phyloP scores from a whole-genome alignment of 1,140 invertebrate genomes.

The Plutomurus gul region DNA sequence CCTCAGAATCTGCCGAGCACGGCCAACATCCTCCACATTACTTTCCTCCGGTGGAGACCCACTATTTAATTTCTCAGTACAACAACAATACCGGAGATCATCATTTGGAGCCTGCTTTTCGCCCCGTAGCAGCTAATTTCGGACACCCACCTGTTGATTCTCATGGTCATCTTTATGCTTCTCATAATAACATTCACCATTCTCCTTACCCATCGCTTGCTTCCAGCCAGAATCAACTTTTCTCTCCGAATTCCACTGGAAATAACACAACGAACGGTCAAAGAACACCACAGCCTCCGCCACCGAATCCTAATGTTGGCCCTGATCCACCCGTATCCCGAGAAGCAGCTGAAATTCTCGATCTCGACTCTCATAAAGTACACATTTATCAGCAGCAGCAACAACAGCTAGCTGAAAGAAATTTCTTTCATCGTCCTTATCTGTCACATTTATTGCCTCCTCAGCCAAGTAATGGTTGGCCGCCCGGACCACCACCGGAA shows the following conservation, averaged over 20 bases:
- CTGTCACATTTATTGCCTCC: conserved; percentile 46
- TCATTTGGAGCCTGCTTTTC: conserved; percentile 14
- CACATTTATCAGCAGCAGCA: conserved; percentile 59
- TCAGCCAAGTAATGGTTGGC: conserved; percentile 34
- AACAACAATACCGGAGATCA: conserved; percentile 42
- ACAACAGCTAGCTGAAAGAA: conserved; percentile 55
- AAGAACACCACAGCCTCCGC: conserved; percentile 29
- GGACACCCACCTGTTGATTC: conserved; percentile 44
- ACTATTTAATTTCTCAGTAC: conserved; percentile 29
- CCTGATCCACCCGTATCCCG: conserved; percentile 58
- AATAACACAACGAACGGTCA: neutral
- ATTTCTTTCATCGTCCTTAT: conserved; percentile 52
- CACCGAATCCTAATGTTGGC: neutral
- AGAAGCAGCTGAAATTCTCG: conserved; percentile 79
- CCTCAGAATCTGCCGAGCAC: neutral
- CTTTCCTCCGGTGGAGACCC: neutral
- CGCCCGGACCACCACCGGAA: conserved; percentile 24
- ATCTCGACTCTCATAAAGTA: conserved; percentile 86
- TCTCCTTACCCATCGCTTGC: neutral
- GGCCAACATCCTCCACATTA: conserved; percentile 21
- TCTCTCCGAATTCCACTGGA: neutral
- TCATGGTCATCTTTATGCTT: conserved; percentile 25
- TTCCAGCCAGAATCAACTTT: conserved; percentile 5
- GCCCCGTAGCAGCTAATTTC: neutral
- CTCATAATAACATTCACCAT: conserved; percentile 29